These are phyloP conservation scores for Agriopis leucophaearia DNA, from an alignment of 2,888 invertebrate genomes.

Conservation along the genomic window DNA sequence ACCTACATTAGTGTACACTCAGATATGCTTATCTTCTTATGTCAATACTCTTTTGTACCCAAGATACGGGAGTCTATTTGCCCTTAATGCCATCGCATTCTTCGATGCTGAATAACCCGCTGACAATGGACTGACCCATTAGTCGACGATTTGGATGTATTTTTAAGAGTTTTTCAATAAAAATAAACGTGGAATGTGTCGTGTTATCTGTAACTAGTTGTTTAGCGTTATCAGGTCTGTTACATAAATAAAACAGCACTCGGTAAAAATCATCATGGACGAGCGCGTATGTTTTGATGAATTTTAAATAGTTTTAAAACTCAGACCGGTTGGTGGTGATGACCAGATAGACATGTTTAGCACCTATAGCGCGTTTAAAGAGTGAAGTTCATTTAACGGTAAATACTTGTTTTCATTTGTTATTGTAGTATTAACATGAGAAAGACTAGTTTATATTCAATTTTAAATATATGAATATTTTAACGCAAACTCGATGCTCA, in stretches of 20 bases:
- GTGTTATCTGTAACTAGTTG: conserved; percentile 51
- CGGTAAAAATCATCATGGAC: conserved; percentile 18
- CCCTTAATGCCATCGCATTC: conserved; percentile 82
- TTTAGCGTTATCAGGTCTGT: conserved; percentile 56
- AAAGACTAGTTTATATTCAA: background rate
- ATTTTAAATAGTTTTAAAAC: conserved; percentile 27
- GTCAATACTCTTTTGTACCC: conserved; percentile 85
- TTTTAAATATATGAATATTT: background rate
- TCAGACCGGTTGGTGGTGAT: conserved; percentile 24
- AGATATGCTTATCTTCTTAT: conserved; percentile 81
- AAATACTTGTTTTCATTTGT: conserved; percentile 18
- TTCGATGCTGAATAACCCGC: conserved; percentile 74
- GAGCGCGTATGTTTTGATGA: conserved; percentile 37
- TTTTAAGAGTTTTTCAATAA: conserved; percentile 62
- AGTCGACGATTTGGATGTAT: conserved; percentile 61
- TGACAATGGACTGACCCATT: conserved; percentile 77
- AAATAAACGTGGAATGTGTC: conserved; percentile 55
- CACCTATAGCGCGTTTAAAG: conserved; percentile 27
- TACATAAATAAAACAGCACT: conserved; percentile 49
- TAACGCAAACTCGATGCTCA: background rate
- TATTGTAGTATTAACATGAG: background rate
- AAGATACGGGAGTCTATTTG: conserved; percentile 82
- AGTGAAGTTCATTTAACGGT: conserved; percentile 38
- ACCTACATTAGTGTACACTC: conserved; percentile 75
- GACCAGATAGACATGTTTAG: conserved; percentile 27